These are phyloP conservation scores for Lacerta agilis DNA, from an alignment of 2,797 vertebrate species.

Conservation along the genomic window DNA sequence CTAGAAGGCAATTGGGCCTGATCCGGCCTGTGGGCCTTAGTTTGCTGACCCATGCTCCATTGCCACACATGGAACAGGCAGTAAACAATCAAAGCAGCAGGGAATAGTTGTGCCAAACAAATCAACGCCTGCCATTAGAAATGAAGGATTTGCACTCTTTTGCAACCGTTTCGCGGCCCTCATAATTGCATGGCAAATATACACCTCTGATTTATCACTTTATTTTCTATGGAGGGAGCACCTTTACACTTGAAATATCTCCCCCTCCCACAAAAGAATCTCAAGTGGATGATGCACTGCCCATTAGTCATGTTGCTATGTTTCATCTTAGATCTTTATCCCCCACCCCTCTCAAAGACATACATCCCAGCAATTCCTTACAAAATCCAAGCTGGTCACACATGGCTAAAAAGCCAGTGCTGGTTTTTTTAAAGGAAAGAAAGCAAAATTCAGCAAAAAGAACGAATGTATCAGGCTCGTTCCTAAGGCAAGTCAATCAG, in stretches of 20 bases:
- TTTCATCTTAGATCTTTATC: neutral
- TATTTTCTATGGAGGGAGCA: neutral
- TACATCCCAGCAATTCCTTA: neutral
- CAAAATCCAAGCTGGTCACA: neutral
- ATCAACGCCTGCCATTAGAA: neutral
- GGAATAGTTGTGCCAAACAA: neutral
- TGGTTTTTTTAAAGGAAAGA: neutral
- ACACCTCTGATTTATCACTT: constrained; percentile 18
- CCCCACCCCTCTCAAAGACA: neutral
- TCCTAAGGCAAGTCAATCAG: neutral
- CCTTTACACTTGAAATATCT: neutral
- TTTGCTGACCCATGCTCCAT: neutral
- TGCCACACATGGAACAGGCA: neutral
- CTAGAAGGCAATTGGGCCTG: too few relatives aligned
- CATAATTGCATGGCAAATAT: neutral
- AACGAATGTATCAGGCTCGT: neutral
- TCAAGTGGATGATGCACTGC: neutral
- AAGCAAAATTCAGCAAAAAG: neutral
- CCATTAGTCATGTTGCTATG: neutral
- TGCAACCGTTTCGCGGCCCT: neutral
- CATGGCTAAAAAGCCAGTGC: neutral
- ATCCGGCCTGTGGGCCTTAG: too few relatives aligned
- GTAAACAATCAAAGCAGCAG: neutral
- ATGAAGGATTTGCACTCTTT: constrained; percentile 1
- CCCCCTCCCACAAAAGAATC: neutral